Base-by-base conservation (phyloP, 2,888 invertebrate genomes). In the Dryobotodes eremita region DNA sequence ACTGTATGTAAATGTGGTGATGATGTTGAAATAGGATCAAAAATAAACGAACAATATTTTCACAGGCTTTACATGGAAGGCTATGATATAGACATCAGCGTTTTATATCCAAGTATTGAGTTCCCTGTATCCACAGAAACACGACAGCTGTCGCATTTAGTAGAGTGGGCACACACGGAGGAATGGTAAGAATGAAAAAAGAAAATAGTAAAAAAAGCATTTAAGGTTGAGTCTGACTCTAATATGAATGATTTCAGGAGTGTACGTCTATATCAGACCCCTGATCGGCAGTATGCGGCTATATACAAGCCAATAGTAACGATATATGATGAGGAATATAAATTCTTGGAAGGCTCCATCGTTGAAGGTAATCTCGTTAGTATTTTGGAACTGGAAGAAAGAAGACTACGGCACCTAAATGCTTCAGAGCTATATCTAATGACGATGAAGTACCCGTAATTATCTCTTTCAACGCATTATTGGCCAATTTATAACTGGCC, bases 81-180 rank as follows among this genome's bases (percentile, higher is more conserved):
- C 1, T 93, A 98, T 46, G 97, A 98, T 82, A 97, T 98, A 0
- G 97, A 98, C 84, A 92, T 98, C 15, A 95, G 98, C 10, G 97
- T 97, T 26, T 93, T 99, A 1, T 99, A 98, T 92, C 98, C 98
- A 0, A 93, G 96, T 71, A 95, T 98, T 0, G 90, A 36, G 31
- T 36, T 36, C 31, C 31, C 31, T 36, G 31, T 36, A 36, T 36
- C 31, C 31, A 36, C 31, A 97, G 98, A 98, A 50, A 99, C 99
- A 0, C 98, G 98, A 0, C 98, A 98, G 96, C 97, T 99, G 65
- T 98, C 98, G 0, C 98, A 98, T 6, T 94, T 98, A 31, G 97
- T 99, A 26, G 97, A 97, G 85, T 99, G 99, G 99, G 98, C 98
- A 83, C 99, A 99, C 89, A 94, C 96, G 4, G 71, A 71, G 42